phyloP scores from a whole-genome alignment of 2,888 invertebrate species.

The Melinaea menophilus region DNA sequence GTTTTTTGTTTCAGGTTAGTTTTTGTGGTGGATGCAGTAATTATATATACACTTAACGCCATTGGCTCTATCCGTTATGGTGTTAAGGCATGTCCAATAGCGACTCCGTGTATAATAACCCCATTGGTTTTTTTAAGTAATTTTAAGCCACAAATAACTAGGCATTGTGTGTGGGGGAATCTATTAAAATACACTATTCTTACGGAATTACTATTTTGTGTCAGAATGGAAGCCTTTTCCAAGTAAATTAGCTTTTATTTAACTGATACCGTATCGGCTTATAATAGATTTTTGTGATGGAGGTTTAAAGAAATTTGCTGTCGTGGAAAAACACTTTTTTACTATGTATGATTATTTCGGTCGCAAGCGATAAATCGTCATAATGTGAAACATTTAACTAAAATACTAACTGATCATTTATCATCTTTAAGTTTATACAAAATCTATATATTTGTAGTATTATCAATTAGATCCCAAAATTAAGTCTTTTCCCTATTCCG shows the following conservation, averaged over 20 bases:
- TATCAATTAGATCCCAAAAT: too few relatives aligned
- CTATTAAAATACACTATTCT: conserved; percentile 51
- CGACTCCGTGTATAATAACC: conserved; percentile 49
- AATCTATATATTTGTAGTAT: too few relatives aligned
- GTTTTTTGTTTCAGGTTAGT: conserved; percentile 50
- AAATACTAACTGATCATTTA: too few relatives aligned
- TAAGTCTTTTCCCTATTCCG: too few relatives aligned
- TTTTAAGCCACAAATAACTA: conserved; percentile 51
- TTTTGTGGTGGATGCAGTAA: conserved; percentile 53
- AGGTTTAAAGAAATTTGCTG: too few relatives aligned
- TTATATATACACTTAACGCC: conserved; percentile 48
- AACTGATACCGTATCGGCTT: conserved; percentile 39
- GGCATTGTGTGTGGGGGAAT: conserved; percentile 56
- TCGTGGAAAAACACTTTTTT: too few relatives aligned
- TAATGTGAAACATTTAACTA: too few relatives aligned
- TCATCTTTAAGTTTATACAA: too few relatives aligned
- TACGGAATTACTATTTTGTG: conserved; percentile 48
- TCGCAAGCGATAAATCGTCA: too few relatives aligned
- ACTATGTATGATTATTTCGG: too few relatives aligned
- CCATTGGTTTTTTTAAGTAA: conserved; percentile 35
- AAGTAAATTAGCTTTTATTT: conserved; percentile 43
- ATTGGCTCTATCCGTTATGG: conserved; percentile 52
- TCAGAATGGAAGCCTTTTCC: conserved; percentile 42
- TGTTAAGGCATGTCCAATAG: conserved; percentile 49
- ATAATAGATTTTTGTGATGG: conserved; percentile 36